Evolutionary conservation across 2,888 invertebrate genomes (phyloP), one percentile per base, ranked within the genome.

Genomic region (Acholoe squamosa): DNA sequence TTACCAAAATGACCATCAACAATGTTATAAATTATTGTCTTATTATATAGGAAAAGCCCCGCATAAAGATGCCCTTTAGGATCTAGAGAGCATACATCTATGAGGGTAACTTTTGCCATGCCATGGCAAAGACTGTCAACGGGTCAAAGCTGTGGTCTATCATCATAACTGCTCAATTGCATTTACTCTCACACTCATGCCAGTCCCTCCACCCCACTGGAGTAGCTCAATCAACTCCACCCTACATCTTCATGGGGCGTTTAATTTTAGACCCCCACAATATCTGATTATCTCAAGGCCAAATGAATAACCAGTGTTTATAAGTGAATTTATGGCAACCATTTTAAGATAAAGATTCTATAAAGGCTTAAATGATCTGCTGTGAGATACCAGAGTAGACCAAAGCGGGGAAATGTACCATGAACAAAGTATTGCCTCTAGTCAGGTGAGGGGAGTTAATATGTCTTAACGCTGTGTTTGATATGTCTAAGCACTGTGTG

Each of bases 381-480:
- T 14, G 61, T 61, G 61, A 61, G 5, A 61, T 61, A 61, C 19
- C 61, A 14, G 61, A 61, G 61, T 61, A n/a, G 61, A n/a, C 61
- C 19, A 61, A n/a, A 12, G 22, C 5, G 3, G n/a, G 61, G 14
- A 61, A 3, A 3, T 61, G n/a, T 61, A 61, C 61, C 22, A n/a
- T n/a, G 61, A n/a, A 61, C 61, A n/a, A n/a, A n/a, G n/a, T n/a
- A 61, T 61, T 61, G 61, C 61, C 61, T 61, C 61, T 61, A 61
- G 61, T 61, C 61, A 61, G 19, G 12, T 43, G 43, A 61, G n/a
- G 5, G 22, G 61, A 61, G 3, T n/a, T 61, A 61, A 54, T 10
- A 19, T 54, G 19, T 14, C 54, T 14, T 14, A 19, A 19, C 10
- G 54, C 54, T 54, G 54, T 54, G 54, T 54, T 54, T 19, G 5